Conservation (phyloP, 2,113 vertebrate genomes). For the Mola mola region DNA sequence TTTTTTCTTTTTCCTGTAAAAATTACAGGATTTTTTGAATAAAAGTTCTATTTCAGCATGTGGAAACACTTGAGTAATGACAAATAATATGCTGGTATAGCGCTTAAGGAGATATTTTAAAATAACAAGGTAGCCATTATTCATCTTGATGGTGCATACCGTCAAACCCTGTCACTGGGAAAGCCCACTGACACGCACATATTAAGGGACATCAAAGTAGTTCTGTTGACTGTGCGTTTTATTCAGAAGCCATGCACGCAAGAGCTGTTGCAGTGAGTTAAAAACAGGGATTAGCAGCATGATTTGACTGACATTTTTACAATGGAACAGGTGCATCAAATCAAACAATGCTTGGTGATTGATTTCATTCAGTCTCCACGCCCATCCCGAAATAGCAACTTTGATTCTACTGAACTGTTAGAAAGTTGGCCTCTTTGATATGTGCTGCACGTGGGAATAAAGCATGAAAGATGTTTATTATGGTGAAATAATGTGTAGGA, state of each 20-base stretch:
- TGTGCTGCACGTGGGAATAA: neutral
- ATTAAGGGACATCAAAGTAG: constrained; percentile 5
- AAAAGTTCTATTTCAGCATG: neutral
- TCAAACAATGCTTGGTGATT: constrained; percentile 10
- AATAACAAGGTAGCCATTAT: neutral
- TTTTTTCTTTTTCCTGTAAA: too few species aligned
- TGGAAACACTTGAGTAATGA: neutral
- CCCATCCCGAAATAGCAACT: constrained; percentile 14
- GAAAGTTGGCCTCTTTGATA: constrained; percentile 17
- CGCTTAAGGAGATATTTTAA: constrained; percentile 11
- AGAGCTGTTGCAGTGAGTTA: constrained; percentile 14
- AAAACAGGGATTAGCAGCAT: constrained; percentile 32
- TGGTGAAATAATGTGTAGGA: too few species aligned
- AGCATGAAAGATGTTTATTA: neutral
- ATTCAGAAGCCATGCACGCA: constrained; percentile 5
- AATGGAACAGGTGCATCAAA: constrained; percentile 36
- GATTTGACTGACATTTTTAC: constrained; percentile 40
- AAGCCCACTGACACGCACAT: neutral
- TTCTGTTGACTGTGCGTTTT: constrained; percentile 30
- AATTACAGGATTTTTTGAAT: too few species aligned
- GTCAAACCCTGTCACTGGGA: too few species aligned
- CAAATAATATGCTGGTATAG: neutral
- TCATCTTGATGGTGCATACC: too few species aligned
- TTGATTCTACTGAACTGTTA: constrained; percentile 24
- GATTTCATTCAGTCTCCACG: constrained; percentile 5